phyloP scores from a whole-genome alignment of 2,888 invertebrate genomes.

The Cataglyphis albicans region DNA sequence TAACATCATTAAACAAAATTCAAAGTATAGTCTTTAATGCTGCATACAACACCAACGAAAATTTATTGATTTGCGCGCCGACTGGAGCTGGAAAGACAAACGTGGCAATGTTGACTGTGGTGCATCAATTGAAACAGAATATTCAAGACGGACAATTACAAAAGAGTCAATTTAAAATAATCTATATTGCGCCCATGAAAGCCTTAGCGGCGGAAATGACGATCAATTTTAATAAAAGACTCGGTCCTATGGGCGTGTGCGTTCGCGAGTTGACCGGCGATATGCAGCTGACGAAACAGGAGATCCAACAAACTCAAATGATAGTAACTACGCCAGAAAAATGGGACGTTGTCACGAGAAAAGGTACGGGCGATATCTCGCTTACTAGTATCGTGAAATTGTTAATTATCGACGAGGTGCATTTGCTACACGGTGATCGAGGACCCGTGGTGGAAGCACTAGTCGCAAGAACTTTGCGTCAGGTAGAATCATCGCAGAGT shows the following conservation, averaged over 20 bases:
- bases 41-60: constrained; percentile 98
- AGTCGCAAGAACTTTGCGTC: constrained; percentile 97
- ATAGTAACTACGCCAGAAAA: constrained; percentile 99
- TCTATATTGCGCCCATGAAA: constrained; percentile 99
- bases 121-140: constrained; percentile 95
- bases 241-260: constrained; percentile 91
- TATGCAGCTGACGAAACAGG: constrained; percentile 97
- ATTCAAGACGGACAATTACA: constrained; percentile 93
- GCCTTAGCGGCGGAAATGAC: constrained; percentile 99
- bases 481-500: constrained; percentile 95
- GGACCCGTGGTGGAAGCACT: constrained; percentile 99
- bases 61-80: constrained; percentile 98
- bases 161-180: constrained; percentile 98
- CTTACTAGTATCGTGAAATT: constrained; percentile 96
- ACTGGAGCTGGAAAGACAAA: constrained; percentile 99
- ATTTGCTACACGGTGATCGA: constrained; percentile 97
- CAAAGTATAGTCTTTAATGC: constrained; percentile 98
- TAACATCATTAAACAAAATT: constrained; percentile 95
- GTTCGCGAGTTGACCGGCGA: constrained; percentile 99
- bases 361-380: constrained; percentile 95
- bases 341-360: constrained; percentile 99
- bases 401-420: constrained; percentile 98
- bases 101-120: constrained; percentile 96
- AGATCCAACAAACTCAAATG: constrained; percentile 98
- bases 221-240: constrained; percentile 94